phyloP scores from a whole-genome alignment of 2,888 invertebrate genomes.

The Rhingia rostrata region DNA sequence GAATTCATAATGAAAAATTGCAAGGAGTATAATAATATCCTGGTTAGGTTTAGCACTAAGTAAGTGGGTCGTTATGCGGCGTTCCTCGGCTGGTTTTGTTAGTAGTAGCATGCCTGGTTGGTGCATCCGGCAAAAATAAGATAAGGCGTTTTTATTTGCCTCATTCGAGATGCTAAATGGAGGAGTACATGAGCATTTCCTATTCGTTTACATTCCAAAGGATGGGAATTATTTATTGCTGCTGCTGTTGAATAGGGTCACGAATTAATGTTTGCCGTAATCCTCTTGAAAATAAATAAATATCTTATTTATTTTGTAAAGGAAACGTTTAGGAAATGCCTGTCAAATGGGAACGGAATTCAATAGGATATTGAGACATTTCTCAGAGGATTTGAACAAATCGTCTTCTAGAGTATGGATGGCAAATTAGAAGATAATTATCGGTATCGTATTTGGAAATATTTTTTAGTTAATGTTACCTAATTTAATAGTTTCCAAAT shows the following conservation, averaged over 20 bases:
- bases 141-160: conserved; percentile 34
- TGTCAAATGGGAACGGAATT: not conserved
- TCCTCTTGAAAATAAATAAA: not conserved
- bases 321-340: not conserved
- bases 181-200: conserved; percentile 34
- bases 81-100: not conserved
- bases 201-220: conserved; percentile 27
- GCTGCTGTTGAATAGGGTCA: conserved; percentile 14
- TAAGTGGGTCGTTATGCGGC: conserved; percentile 10
- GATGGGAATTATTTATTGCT: conserved; percentile 26
- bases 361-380: not conserved
- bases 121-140: conserved; percentile 43
- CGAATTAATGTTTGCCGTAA: not conserved
- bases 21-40: conserved; percentile 28
- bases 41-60: conserved; percentile 19
- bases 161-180: conserved; percentile 28
- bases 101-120: not conserved
- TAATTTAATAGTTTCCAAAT: too few relatives aligned
- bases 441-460: too few relatives aligned
- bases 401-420: too few relatives aligned
- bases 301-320: not conserved
- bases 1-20: conserved; percentile 32
- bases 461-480: too few relatives aligned
- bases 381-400: too few relatives aligned
- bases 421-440: too few relatives aligned